These are phyloP conservation scores for Sterrhoptilus dennistouni DNA, from an alignment of 2,113 vertebrate genomes.

Conservation along the genomic window DNA sequence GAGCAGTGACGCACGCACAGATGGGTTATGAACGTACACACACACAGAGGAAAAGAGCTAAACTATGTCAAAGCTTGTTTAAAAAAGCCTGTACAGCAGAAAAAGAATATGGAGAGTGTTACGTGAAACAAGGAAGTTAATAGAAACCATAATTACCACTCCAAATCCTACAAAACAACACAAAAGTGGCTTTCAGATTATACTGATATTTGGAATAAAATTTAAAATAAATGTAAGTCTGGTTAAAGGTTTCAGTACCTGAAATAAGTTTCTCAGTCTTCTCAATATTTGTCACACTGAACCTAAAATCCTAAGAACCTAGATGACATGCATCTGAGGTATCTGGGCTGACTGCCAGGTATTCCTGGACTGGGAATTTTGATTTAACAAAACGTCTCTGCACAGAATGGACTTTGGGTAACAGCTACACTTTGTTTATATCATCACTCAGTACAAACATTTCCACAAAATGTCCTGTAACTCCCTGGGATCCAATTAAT, in stretches of 20 bases:
- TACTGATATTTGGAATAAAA: neutral
- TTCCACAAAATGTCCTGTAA: neutral
- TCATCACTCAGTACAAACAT: neutral
- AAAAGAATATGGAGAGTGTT: neutral
- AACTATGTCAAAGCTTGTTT: neutral
- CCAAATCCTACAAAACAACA: neutral
- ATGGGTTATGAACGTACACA: neutral
- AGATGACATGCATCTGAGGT: neutral
- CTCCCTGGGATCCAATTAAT: neutral
- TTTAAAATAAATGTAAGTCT: neutral
- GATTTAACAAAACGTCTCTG: neutral
- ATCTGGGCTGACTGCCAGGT: neutral
- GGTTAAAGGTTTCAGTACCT: neutral
- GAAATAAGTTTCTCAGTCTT: neutral
- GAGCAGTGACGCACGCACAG: accelerated
- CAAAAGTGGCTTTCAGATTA: neutral
- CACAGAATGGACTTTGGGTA: neutral
- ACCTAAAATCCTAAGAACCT: neutral
- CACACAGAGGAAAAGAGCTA: neutral
- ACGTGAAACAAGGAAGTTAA: neutral
- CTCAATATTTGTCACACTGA: neutral
- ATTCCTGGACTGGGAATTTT: neutral
- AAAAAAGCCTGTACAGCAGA: neutral
- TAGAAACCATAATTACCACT: neutral
- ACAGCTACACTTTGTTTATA: neutral